Evolutionary conservation across 1,140 invertebrate species (phyloP).

Genomic region (Apis florea): DNA sequence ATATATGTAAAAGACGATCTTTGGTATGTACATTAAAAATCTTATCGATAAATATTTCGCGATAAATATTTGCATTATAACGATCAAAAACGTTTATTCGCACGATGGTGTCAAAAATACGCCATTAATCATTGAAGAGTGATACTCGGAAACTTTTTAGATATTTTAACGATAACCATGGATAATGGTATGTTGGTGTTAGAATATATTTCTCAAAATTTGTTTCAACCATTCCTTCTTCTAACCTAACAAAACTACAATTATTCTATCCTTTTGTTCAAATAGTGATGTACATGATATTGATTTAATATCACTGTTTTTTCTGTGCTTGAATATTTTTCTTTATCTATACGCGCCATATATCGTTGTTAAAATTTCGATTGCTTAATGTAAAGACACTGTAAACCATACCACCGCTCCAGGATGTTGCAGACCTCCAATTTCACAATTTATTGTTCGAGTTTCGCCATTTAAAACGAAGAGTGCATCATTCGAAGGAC

Average conservation of each 20-base stretch:
- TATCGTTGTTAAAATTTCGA: conserved; percentile 12
- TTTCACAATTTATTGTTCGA: conserved; percentile 89
- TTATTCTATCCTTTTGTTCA: conserved; percentile 3
- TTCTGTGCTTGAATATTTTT: background rate
- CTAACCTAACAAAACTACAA: conserved; percentile 23
- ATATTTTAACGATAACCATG: conserved; percentile 38
- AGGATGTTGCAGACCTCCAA: conserved; percentile 85
- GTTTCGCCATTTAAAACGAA: conserved; percentile 88
- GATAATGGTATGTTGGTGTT: conserved; percentile 40
- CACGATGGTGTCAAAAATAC: conserved; percentile 42
- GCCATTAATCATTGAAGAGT: conserved; percentile 22
- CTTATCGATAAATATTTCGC: conserved; percentile 33
- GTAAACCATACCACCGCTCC: conserved; percentile 86
- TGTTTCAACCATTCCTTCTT: conserved; percentile 3
- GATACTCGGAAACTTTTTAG: conserved; percentile 10
- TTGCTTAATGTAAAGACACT: conserved; percentile 76
- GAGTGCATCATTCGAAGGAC: conserved; percentile 86
- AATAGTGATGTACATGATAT: conserved; percentile 30
- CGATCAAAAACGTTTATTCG: conserved; percentile 30
- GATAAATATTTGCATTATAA: conserved; percentile 37
- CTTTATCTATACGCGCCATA: background rate
- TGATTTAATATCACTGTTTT: background rate
- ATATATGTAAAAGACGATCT: conserved; percentile 48
- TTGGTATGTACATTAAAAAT: conserved; percentile 53
- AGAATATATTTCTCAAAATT: conserved; percentile 44